Percentiles rank a stretch among this genome's conserved stretches.
phyloP scores from a whole-genome alignment of 2,113 vertebrate genomes.

The Osmerus eperlanus region DNA sequence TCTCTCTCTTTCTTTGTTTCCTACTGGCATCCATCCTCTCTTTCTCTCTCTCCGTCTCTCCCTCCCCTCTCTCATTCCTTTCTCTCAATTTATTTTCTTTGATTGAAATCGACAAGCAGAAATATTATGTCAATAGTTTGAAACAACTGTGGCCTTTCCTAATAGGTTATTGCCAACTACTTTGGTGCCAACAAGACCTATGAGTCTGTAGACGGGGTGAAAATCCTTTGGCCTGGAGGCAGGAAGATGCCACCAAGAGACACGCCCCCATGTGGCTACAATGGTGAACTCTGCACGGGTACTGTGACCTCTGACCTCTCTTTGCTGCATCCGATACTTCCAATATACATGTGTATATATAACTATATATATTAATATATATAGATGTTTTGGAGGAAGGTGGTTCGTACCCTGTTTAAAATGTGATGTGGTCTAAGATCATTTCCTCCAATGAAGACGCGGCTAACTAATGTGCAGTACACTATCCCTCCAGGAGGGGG shows the following conservation, averaged over 20 bases:
- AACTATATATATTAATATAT: too few species aligned
- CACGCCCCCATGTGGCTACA: constrained; percentile 44
- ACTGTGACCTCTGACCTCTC: background rate
- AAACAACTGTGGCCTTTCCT: background rate
- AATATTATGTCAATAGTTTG: background rate
- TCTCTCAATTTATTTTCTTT: background rate
- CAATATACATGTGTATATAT: too few species aligned
- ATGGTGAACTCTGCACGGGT: constrained; percentile 40
- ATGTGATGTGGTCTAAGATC: too few species aligned
- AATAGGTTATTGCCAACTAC: constrained; percentile 46
- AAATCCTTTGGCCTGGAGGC: constrained; percentile 41
- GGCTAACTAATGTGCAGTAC: background rate
- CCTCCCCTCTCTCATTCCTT: background rate
- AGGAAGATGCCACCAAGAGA: constrained; percentile 36
- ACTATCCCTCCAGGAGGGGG: constrained; percentile 54
- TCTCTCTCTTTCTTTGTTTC: background rate
- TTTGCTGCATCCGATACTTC: background rate
- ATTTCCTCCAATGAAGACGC: too few species aligned
- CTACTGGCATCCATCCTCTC: background rate
- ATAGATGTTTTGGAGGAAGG: too few species aligned
- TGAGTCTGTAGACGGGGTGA: constrained; percentile 31
- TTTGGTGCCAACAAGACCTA: constrained; percentile 42
- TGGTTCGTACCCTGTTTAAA: too few species aligned
- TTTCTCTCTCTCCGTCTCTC: background rate
- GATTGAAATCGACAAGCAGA: background rate